Percentiles rank a stretch among this genome's conserved stretches.
Evolutionary conservation across 2,797 vertebrate genomes (phyloP).

Genomic region (Cyprinella venusta): DNA sequence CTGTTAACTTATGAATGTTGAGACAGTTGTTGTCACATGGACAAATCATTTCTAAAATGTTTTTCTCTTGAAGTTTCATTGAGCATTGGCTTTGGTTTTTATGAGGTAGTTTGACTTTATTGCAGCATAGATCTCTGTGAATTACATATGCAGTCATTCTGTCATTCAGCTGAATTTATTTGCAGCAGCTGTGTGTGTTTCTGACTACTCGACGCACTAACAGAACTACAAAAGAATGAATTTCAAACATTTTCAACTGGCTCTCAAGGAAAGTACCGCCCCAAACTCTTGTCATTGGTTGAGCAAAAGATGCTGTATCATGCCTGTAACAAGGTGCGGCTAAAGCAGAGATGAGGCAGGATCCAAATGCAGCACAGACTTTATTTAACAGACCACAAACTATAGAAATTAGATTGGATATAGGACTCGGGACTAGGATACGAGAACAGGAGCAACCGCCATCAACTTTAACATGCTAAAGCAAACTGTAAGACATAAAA

Average conservation of each 20-base stretch:
- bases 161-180: slow-evolving; percentile 6
- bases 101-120: neutral
- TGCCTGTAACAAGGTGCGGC: too few relatives aligned
- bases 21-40: neutral
- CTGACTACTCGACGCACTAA: neutral
- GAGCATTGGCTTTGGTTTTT: neutral
- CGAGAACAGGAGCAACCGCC: too few relatives aligned
- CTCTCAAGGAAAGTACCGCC: neutral
- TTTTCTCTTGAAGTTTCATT: neutral
- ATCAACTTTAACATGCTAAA: too few relatives aligned
- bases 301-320: slow-evolving; percentile 5
- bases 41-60: slow-evolving; percentile 15
- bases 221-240: neutral
- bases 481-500: too few relatives aligned
- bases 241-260: neutral
- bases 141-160: neutral
- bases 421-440: too few relatives aligned
- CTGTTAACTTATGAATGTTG: slow-evolving; percentile 24
- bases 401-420: too few relatives aligned
- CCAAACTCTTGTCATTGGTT: neutral
- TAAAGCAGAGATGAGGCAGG: too few relatives aligned
- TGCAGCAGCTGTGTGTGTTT: neutral
- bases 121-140: neutral
- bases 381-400: too few relatives aligned
- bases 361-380: too few relatives aligned